Evolutionary conservation across 2,888 invertebrate genomes (phyloP).

Genomic region (Calameuta idolon): DNA sequence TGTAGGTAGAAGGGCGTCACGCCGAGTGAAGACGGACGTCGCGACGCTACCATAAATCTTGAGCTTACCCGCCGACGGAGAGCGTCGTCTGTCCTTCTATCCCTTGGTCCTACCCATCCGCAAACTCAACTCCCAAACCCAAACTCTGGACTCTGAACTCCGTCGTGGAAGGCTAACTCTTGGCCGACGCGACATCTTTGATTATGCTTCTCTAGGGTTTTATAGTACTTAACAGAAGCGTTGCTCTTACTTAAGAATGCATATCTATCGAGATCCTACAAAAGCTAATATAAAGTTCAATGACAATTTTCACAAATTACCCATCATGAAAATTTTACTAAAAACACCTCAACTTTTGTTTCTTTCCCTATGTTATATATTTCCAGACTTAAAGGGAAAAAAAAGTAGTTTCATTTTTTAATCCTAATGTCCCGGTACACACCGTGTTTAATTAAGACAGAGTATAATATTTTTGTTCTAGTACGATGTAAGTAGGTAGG

Average conservation of each 20-base stretch:
- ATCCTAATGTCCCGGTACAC: not conserved
- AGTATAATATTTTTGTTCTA: not conserved
- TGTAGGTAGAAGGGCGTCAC: conserved; percentile 63
- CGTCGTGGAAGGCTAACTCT: conserved; percentile 61
- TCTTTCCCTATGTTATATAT: not conserved
- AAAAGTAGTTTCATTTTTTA: not conserved
- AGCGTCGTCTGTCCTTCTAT: conserved; percentile 49
- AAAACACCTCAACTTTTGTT: not conserved
- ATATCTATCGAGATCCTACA: too few species aligned
- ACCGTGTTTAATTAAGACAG: conserved; percentile 1
- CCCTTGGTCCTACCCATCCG: conserved; percentile 26
- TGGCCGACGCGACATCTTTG: conserved; percentile 60
- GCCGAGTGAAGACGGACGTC: conserved; percentile 68
- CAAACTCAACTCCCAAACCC: conserved; percentile 25
- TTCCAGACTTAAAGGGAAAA: not conserved
- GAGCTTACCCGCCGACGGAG: conserved; percentile 62
- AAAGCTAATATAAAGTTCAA: not conserved
- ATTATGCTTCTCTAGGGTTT: conserved; percentile 51
- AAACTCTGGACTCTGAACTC: conserved; percentile 37
- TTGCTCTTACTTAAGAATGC: conserved; percentile 22
- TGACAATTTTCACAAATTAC: not conserved
- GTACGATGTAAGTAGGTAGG: conserved; percentile 4
- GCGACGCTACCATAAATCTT: conserved; percentile 66
- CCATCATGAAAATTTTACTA: not conserved
- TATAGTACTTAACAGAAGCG: conserved; percentile 36